Percentiles rank a stretch among this genome's conserved stretches.
Conservation (phyloP, 2,113 vertebrate genomes). For the Rutilus rutilus region DNA sequence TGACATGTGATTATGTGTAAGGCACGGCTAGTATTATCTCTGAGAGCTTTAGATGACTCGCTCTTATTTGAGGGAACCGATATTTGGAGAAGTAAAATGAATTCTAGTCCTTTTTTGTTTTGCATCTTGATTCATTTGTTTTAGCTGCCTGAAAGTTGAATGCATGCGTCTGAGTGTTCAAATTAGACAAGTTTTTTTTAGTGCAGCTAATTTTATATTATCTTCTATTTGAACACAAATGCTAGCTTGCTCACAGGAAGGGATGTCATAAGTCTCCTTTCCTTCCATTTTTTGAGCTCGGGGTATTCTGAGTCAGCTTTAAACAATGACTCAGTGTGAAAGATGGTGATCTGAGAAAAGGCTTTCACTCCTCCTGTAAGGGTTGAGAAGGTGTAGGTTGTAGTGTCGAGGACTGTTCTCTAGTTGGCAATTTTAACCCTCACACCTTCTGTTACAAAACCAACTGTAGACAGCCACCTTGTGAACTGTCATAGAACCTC, state of each 20-base stretch:
- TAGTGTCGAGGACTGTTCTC: not conserved
- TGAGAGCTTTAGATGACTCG: not conserved
- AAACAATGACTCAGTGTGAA: conserved; percentile 50
- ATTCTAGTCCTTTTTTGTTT: not conserved
- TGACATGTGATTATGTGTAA: conserved; percentile 23
- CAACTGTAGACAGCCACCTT: not conserved
- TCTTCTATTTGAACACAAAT: conserved; percentile 50
- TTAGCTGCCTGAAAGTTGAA: not conserved
- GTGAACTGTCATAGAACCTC: not conserved
- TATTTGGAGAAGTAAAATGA: not conserved
- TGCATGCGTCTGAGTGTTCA: not conserved
- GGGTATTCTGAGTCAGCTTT: not conserved
- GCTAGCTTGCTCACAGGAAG: conserved; percentile 67
- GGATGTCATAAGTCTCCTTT: conserved; percentile 58
- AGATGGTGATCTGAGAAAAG: not conserved
- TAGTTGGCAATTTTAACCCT: not conserved
- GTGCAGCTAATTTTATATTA: conserved; percentile 63
- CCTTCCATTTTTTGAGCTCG: conserved; percentile 9
- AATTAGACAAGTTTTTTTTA: conserved; percentile 58
- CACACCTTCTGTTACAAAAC: no score
- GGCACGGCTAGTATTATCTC: not conserved
- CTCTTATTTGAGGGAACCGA: not conserved
- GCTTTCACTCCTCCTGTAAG: not conserved
- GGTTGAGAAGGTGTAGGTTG: not conserved
- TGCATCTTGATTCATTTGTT: not conserved